These are phyloP conservation scores for Meles meles DNA, from an alignment of 2,113 vertebrate species.

Conservation along the genomic window DNA sequence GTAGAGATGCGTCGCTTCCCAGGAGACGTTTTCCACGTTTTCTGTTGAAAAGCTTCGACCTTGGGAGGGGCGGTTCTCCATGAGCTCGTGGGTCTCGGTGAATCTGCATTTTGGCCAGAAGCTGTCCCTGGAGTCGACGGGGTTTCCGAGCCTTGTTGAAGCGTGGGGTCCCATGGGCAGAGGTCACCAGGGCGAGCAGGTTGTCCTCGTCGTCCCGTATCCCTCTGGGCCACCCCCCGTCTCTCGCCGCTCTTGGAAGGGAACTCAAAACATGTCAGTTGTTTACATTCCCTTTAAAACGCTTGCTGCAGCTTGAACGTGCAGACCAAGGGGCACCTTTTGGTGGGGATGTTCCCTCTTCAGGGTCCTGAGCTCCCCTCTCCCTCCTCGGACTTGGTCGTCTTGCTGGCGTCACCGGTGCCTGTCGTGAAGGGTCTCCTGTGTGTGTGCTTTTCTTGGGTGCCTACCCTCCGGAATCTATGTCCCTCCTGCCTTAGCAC, in stretches of 20 bases:
- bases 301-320: neutral
- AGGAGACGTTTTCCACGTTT: neutral
- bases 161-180: neutral
- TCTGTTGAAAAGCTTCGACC: neutral
- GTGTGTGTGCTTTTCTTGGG: accelerated
- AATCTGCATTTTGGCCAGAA: neutral
- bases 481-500: neutral
- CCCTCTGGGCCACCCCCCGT: neutral
- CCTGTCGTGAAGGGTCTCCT: neutral
- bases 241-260: neutral
- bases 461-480: accelerated
- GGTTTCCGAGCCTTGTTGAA: neutral
- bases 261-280: neutral
- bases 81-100: accelerated
- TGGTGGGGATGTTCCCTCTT: neutral
- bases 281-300: neutral
- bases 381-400: neutral
- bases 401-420: accelerated
- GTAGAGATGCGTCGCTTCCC: accelerated
- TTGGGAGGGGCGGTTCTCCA: neutral
- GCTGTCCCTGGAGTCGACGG: accelerated
- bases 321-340: neutral
- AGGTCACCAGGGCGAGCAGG: accelerated
- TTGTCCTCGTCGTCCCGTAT: accelerated
- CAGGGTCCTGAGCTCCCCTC: neutral